phyloP scores from a whole-genome alignment of 1,140 invertebrate species.

The Cotesia typhae region DNA sequence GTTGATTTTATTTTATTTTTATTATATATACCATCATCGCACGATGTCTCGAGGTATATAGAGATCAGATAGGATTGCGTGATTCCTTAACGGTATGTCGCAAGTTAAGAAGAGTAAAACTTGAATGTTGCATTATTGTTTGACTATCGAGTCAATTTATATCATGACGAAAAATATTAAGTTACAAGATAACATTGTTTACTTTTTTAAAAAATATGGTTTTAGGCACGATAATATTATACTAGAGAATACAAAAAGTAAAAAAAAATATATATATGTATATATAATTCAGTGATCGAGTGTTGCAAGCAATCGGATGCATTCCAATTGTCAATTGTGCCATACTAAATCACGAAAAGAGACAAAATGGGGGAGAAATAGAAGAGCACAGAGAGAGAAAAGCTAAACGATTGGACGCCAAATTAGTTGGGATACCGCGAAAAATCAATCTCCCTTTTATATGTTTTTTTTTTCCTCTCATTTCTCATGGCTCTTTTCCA shows the following conservation, averaged over 20 bases:
- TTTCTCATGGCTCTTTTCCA: constrained; percentile 18
- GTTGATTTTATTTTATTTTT: neutral
- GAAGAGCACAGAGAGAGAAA: neutral
- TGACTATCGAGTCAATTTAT: constrained; percentile 15
- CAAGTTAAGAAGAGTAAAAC: constrained; percentile 10
- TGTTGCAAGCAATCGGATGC: constrained; percentile 31
- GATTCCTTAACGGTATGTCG: neutral
- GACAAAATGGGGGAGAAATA: neutral
- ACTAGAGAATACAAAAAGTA: neutral
- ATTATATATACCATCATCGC: neutral
- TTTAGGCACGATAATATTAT: neutral
- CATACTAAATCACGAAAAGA: constrained; percentile 27
- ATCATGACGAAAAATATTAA: neutral
- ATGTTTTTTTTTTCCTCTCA: constrained; percentile 16
- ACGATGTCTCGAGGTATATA: neutral
- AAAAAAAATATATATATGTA: neutral
- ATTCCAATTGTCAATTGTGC: constrained; percentile 53
- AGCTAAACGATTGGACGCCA: constrained; percentile 40
- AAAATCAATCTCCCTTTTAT: constrained; percentile 57
- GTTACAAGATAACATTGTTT: constrained; percentile 13
- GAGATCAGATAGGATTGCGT: neutral
- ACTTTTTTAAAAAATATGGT: constrained; percentile 6
- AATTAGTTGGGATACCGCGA: constrained; percentile 57
- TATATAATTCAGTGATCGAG: neutral
- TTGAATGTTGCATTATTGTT: neutral